Evolutionary conservation across 2,113 vertebrate species (phyloP).

Genomic region (Sylvilagus bachmani): DNA sequence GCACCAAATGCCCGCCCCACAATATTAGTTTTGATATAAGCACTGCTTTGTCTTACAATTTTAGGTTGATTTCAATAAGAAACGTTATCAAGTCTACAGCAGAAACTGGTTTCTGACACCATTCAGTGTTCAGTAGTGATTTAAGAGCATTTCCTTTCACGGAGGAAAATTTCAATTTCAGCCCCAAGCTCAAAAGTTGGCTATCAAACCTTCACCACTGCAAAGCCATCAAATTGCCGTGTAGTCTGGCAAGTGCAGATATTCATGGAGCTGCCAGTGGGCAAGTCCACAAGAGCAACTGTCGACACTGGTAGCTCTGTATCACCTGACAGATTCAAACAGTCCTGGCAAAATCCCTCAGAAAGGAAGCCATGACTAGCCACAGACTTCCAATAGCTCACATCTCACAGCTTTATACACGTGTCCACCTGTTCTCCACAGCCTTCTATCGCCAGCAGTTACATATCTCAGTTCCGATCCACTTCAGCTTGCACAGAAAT

Average conservation of each 20-base stretch:
- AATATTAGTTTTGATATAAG: background rate
- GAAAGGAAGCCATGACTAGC: background rate
- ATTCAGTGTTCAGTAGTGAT: background rate
- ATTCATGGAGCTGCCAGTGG: background rate
- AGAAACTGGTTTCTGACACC: conserved; percentile 45
- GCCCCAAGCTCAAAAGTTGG: background rate
- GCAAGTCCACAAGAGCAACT: background rate
- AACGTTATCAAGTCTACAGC: background rate
- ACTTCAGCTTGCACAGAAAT: background rate
- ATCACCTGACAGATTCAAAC: background rate
- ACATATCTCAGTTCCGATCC: background rate
- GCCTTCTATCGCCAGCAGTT: background rate
- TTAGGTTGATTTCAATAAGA: conserved; percentile 24
- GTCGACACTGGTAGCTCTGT: background rate
- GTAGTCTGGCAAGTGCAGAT: too few species aligned
- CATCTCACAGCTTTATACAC: background rate
- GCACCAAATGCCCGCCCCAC: too few species aligned
- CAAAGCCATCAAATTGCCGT: background rate
- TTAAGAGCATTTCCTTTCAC: background rate
- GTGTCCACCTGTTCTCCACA: background rate
- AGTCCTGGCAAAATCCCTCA: background rate
- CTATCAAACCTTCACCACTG: background rate
- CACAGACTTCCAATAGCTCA: background rate
- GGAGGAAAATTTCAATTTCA: conserved; percentile 43
- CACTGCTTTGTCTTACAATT: background rate